phyloP scores from a whole-genome alignment of 2,888 invertebrate species.

The Anoncus sp. region DNA sequence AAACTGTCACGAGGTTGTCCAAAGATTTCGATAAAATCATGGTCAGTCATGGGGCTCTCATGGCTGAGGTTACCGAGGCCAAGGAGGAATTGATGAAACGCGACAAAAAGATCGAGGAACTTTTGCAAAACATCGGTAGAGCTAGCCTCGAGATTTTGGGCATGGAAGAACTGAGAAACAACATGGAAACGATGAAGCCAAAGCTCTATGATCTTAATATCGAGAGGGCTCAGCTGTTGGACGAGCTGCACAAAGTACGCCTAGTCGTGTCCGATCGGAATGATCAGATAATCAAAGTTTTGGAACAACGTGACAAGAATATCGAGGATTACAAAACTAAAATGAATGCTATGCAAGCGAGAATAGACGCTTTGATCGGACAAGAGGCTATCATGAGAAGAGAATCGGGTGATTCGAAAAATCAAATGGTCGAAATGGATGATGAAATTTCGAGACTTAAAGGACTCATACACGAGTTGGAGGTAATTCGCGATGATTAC shows the following conservation, averaged over 20 bases:
- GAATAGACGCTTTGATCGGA: constrained; percentile 64
- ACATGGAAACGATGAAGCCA: constrained; percentile 70
- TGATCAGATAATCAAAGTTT: constrained; percentile 69
- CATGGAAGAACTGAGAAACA: constrained; percentile 61
- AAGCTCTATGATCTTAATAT: constrained; percentile 66
- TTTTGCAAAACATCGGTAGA: constrained; percentile 67
- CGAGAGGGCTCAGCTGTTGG: constrained; percentile 67
- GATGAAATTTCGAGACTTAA: constrained; percentile 60
- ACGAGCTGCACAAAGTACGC: constrained; percentile 67
- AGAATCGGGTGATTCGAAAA: constrained; percentile 62
- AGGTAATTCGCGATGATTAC: constrained; percentile 40
- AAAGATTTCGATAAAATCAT: constrained; percentile 69
- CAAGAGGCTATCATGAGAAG: constrained; percentile 60
- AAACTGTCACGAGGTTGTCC: constrained; percentile 54
- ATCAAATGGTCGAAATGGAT: constrained; percentile 59
- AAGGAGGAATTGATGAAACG: constrained; percentile 70
- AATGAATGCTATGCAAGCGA: constrained; percentile 64
- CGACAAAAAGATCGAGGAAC: constrained; percentile 72
- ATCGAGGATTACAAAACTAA: constrained; percentile 57
- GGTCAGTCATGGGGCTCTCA: constrained; percentile 64
- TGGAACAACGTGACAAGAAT: constrained; percentile 67
- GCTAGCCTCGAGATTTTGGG: constrained; percentile 66
- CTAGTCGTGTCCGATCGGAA: constrained; percentile 67
- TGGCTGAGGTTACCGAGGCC: constrained; percentile 67
- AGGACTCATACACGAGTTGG: constrained; percentile 51